Conservation (phyloP, 2,888 invertebrate genomes). For the Tridacna crocea region DNA sequence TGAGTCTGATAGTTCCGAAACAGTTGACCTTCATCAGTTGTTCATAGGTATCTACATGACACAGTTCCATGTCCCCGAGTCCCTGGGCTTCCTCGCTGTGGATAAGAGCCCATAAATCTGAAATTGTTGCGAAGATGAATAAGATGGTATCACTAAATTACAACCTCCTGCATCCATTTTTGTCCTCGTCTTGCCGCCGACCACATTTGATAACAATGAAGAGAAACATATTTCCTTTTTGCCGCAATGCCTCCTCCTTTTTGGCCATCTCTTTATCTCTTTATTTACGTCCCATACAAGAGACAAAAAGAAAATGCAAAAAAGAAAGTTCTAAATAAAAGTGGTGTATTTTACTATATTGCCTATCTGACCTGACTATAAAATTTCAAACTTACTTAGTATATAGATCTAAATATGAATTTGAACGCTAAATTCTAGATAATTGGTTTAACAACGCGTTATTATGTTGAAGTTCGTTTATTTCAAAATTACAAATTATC, state of each 20-base stretch:
- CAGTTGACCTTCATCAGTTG: constrained; percentile 57
- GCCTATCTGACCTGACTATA: too few species aligned
- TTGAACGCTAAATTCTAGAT: too few species aligned
- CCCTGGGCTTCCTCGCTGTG: constrained; percentile 64
- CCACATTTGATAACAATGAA: not conserved
- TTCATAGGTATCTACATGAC: constrained; percentile 54
- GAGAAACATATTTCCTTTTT: not conserved
- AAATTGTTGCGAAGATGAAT: not conserved
- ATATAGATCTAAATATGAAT: too few species aligned
- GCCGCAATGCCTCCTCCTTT: not conserved
- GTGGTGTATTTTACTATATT: too few species aligned
- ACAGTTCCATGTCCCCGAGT: constrained; percentile 62
- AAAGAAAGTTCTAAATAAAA: too few species aligned
- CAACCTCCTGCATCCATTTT: not conserved
- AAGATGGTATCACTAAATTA: not conserved
- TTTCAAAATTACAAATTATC: too few species aligned
- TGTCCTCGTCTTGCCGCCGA: not conserved
- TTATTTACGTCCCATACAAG: too few species aligned
- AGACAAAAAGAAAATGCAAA: too few species aligned
- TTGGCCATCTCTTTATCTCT: too few species aligned
- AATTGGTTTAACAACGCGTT: too few species aligned
- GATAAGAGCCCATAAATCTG: constrained; percentile 64
- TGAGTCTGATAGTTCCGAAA: constrained; percentile 61
- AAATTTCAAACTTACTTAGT: too few species aligned
- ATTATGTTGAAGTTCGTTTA: too few species aligned